phyloP scores from a whole-genome alignment of 2,888 invertebrate species.

The Carpatolechia fugitivella region DNA sequence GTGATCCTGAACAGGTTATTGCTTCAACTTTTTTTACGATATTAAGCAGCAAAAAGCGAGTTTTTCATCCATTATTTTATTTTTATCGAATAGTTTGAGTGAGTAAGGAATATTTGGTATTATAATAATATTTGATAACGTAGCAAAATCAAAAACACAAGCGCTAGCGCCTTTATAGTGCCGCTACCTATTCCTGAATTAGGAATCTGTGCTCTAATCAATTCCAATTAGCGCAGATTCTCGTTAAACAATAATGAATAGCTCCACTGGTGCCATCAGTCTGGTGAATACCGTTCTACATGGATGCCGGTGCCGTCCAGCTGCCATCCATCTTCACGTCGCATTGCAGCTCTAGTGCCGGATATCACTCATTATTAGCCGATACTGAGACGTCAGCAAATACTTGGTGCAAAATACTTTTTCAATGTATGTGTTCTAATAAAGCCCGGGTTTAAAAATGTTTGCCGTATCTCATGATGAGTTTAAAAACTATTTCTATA shows the following conservation, averaged over 20 bases:
- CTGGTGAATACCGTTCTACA: not conserved
- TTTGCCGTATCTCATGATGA: no score
- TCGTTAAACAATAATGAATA: constrained; percentile 1
- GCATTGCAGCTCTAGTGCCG: not conserved
- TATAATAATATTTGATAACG: no score
- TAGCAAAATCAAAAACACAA: no score
- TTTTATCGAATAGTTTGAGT: no score
- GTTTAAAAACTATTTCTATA: no score
- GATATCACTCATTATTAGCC: not conserved
- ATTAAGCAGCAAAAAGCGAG: no score
- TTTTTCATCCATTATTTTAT: no score
- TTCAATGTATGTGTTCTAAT: not conserved
- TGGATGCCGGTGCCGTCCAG: not conserved
- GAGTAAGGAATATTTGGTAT: no score
- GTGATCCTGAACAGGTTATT: no score
- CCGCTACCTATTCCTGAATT: not conserved
- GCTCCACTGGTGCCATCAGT: not conserved
- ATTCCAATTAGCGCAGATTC: not conserved
- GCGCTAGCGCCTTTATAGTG: no score
- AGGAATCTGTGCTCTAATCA: not conserved
- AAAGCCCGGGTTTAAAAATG: no score
- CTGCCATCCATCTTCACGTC: not conserved
- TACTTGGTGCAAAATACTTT: not conserved
- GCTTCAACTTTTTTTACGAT: no score
- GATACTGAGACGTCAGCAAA: not conserved